Base-by-base conservation (phyloP, 2,113 vertebrate genomes). In the Collichthys lucidus region DNA sequence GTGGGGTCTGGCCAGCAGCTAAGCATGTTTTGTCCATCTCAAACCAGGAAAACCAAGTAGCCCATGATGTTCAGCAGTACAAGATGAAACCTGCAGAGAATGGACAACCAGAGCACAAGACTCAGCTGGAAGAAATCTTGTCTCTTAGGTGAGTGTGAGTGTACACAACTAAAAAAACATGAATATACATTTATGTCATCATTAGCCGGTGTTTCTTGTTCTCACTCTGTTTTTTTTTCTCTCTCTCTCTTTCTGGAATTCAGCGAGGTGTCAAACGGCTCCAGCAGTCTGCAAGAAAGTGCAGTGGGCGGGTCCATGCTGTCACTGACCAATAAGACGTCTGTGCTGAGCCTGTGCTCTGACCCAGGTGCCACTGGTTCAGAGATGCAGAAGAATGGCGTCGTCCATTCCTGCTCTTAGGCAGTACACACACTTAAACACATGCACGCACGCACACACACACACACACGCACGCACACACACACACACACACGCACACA, bases 11-110 rank as follows among this genome's bases (percentile, higher is more conserved):
- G 50, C 6, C 10, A 55, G n/a, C 2, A 62, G 20, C 20, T 79
- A n/a, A 63, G 11, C 14, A 59, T 67, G n/a, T 75, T 62, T 76
- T 77, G 16, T 78, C 20, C 4, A 60, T 42, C 76, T 66, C 50
- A 80, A 94, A 93, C 69, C 93, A 99, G 98, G 98, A 99, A 91
- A 97, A 92, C 83, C 97, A 98, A 80, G 96, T 95, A 83, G 94
- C 96, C 68, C 92, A 98, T 86, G 97, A 98, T 77, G 94, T 96
- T 66, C 97, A 98, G 94, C 97, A 98, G 94, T 98, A 87, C 91
- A 99, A 99, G 93, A 90, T 97, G 89, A 98, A 98, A 77, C 91
- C 96, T 91, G 81, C 96, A 78, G 98, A 99, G 94, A 99, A 99
- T 64, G 98, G 98, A 90, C 97, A 98, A 72, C 89, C 95, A 70